These are phyloP conservation scores for Leptinotarsa juncta DNA, from an alignment of 2,888 invertebrate species.

Conservation along the genomic window DNA sequence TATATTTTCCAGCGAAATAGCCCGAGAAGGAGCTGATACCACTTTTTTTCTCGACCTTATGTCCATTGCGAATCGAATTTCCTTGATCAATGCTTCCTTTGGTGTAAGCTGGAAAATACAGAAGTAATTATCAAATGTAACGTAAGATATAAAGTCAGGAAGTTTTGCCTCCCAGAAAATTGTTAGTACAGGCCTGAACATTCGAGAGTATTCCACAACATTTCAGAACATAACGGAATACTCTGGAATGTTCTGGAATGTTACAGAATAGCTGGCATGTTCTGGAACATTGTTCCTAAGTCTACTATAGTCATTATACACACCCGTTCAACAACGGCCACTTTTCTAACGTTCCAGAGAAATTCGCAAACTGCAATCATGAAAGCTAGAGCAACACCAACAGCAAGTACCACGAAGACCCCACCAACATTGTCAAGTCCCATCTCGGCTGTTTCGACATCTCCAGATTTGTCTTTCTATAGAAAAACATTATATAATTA, in stretches of 20 bases:
- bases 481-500: slow-evolving; percentile 23
- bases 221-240: too few species aligned
- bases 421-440: slow-evolving; percentile 92
- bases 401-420: slow-evolving; percentile 86
- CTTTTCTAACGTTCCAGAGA: slow-evolving; percentile 83
- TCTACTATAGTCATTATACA: slow-evolving; percentile 39
- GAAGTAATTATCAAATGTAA: slow-evolving; percentile 15
- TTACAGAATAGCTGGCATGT: too few species aligned
- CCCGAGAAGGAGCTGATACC: slow-evolving; percentile 38
- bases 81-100: slow-evolving; percentile 76
- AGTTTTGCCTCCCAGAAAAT: too few species aligned
- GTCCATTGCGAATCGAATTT: slow-evolving; percentile 78
- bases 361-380: slow-evolving; percentile 86
- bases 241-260: too few species aligned
- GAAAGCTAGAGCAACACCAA: slow-evolving; percentile 78
- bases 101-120: slow-evolving; percentile 71
- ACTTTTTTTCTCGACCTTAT: slow-evolving; percentile 76
- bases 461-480: slow-evolving; percentile 52
- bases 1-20: slow-evolving; percentile 41
- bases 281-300: too few species aligned
- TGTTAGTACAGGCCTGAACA: too few species aligned
- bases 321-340: slow-evolving; percentile 83
- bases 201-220: too few species aligned
- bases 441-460: slow-evolving; percentile 68
- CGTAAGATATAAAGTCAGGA: too few species aligned